Percentiles rank a stretch among this genome's conserved stretches.
These are phyloP conservation scores for Todus mexicanus DNA, from an alignment of 2,797 vertebrate species.

Conservation along the genomic window DNA sequence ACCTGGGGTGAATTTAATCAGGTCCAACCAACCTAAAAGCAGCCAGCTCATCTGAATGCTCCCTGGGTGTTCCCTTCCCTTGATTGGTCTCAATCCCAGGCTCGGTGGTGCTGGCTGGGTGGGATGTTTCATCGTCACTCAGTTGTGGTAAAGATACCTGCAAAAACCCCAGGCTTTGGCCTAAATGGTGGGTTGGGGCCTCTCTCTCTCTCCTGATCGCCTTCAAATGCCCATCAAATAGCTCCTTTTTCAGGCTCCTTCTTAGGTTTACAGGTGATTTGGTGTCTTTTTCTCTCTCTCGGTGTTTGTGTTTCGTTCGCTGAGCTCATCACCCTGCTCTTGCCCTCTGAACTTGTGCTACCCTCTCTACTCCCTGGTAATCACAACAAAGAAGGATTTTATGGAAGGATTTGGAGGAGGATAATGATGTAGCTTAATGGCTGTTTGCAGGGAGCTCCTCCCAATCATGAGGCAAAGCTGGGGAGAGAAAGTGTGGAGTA, in stretches of 20 bases:
- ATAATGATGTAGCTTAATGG: slow-evolving; percentile 28
- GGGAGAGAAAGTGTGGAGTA: neutral
- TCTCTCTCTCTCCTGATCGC: neutral
- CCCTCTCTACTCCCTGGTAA: neutral
- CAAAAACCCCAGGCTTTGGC: neutral
- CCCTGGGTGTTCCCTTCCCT: slow-evolving; percentile 36
- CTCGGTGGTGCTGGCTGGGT: neutral
- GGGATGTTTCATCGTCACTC: slow-evolving; percentile 20
- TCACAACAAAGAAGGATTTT: slow-evolving; percentile 18
- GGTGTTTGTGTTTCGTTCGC: neutral
- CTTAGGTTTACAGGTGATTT: neutral
- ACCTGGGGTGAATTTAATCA: slow-evolving; percentile 66
- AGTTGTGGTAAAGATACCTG: neutral
- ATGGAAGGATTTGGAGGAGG: slow-evolving; percentile 6
- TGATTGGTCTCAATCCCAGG: neutral
- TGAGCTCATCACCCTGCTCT: neutral
- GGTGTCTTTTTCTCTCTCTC: neutral
- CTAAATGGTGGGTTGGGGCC: neutral
- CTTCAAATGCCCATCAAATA: neutral
- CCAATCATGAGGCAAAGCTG: neutral
- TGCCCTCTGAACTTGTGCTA: neutral
- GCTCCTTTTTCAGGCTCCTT: neutral
- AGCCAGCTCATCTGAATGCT: slow-evolving; percentile 53
- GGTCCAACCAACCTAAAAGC: slow-evolving; percentile 53
- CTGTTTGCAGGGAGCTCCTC: slow-evolving; percentile 10